phyloP scores from a whole-genome alignment of 1,140 invertebrate genomes.

The Meloidogyne chitwoodi region DNA sequence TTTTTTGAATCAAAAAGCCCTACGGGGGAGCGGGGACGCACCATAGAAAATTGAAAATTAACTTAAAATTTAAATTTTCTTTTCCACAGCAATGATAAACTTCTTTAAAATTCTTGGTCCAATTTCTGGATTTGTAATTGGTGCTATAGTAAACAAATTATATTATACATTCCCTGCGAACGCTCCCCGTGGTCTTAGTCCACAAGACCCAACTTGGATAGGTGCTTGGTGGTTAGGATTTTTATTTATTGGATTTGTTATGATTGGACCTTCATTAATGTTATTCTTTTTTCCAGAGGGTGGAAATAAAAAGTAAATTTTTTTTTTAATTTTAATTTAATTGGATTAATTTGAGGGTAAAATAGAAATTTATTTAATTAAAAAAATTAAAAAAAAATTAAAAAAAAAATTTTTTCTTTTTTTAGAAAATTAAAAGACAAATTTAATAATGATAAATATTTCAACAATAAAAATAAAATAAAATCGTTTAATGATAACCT shows the following conservation, averaged over 20 bases:
- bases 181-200: conserved; percentile 20
- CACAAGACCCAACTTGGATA: conserved; percentile 35
- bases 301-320: background rate
- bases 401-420: no score
- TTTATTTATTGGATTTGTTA: conserved; percentile 41
- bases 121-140: conserved; percentile 57
- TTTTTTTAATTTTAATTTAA: no score
- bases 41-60: no score
- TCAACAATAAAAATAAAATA: conserved; percentile 7
- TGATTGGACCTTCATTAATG: conserved; percentile 20
- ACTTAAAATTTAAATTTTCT: no score
- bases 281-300: conserved; percentile 33
- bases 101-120: conserved; percentile 58
- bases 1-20: no score
- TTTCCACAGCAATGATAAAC: conserved; percentile 47
- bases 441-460: background rate
- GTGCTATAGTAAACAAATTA: conserved; percentile 52
- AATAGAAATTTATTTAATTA: no score
- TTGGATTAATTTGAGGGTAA: no score
- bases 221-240: conserved; percentile 60
- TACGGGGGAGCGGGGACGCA: no score
- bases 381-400: no score
- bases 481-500: background rate
- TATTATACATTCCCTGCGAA: conserved; percentile 45
- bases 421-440: background rate